phyloP scores from a whole-genome alignment of 2,113 vertebrate species.

The Pteropus alecto region DNA sequence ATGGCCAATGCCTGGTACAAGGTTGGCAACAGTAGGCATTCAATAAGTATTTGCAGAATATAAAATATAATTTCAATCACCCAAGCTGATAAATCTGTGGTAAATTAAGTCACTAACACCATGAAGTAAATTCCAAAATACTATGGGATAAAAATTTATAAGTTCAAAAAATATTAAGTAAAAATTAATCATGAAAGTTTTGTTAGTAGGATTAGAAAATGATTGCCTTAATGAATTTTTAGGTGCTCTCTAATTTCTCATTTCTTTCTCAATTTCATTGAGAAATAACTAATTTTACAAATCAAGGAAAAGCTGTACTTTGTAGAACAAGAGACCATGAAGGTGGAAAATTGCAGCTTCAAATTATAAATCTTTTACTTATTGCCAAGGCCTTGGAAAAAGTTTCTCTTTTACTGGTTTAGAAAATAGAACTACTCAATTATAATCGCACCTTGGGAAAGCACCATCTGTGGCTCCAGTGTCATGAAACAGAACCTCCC shows the following conservation, averaged over 20 bases:
- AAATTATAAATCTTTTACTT: background rate
- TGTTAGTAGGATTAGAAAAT: background rate
- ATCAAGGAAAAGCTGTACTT: background rate
- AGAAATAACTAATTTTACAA: slow-evolving; percentile 12
- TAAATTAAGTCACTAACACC: background rate
- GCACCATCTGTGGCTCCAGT: background rate
- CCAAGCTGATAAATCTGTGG: background rate
- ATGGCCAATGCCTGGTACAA: background rate
- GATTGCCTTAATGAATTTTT: background rate
- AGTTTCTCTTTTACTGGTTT: background rate
- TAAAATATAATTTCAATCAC: background rate
- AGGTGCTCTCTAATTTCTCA: background rate
- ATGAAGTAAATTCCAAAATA: background rate
- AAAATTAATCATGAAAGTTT: slow-evolving; percentile 2
- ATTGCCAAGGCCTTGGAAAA: background rate
- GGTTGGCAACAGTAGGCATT: background rate
- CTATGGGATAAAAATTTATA: background rate
- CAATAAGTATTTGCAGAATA: background rate
- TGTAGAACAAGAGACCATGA: background rate
- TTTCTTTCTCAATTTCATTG: background rate
- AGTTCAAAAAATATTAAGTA: background rate
- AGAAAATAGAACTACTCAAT: background rate
- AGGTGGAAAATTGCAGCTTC: background rate
- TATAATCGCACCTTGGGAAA: background rate
- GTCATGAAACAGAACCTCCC: background rate